These are phyloP conservation scores for Scophthalmus maximus DNA, from an alignment of 2,113 vertebrate genomes.

Conservation along the genomic window DNA sequence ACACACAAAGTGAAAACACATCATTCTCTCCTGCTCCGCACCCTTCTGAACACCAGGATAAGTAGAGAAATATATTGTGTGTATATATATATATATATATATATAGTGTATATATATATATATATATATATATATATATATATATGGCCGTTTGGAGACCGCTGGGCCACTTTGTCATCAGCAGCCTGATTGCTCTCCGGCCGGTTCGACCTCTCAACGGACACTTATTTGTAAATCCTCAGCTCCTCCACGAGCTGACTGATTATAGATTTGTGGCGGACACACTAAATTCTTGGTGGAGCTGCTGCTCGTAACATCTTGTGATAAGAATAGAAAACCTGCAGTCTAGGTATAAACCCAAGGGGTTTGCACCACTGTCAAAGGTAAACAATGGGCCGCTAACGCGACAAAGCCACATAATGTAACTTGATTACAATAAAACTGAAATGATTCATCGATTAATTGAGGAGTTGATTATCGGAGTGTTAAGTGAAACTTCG, in stretches of 20 bases:
- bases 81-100: too few relatives aligned
- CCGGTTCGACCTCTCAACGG: conserved; percentile 31
- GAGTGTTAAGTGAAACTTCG: too few relatives aligned
- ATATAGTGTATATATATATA: too few relatives aligned
- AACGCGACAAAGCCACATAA: not conserved
- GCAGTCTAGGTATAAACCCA: not conserved
- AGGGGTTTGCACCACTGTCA: too few relatives aligned
- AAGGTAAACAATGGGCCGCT: not conserved
- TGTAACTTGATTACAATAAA: not conserved
- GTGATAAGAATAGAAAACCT: not conserved
- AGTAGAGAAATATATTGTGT: too few relatives aligned
- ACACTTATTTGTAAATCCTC: conserved; percentile 9
- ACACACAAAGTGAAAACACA: conserved; percentile 7
- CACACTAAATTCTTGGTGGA: not conserved
- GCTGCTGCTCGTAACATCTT: not conserved
- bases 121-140: too few relatives aligned
- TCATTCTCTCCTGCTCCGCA: not conserved
- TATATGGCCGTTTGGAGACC: not conserved
- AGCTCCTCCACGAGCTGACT: not conserved
- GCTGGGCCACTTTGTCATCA: conserved; percentile 20
- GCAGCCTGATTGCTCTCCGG: conserved; percentile 28
- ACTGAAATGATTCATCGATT: not conserved
- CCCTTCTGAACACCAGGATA: not conserved
- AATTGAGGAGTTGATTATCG: too few relatives aligned
- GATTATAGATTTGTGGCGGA: not conserved